Base-by-base conservation (phyloP, 2,797 vertebrate species). In the Betta splendens region DNA sequence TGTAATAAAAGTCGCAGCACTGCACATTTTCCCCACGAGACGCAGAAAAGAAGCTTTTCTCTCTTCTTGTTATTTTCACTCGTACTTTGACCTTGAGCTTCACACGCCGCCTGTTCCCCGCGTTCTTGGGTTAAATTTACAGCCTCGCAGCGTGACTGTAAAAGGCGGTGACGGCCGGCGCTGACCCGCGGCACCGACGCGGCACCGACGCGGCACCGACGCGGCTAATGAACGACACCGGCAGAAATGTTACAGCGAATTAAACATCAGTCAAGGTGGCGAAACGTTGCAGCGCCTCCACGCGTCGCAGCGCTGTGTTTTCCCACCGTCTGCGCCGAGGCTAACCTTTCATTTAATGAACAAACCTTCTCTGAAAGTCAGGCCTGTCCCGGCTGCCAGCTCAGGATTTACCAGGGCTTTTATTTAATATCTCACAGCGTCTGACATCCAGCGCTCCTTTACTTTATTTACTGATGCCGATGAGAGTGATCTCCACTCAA, bases 281-380 rank as follows among this genome's bases (percentile, higher is more conserved):
- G 13, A 50, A 64, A 71, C 66, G 13, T 20, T 59, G 17, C n/a
- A 36, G 62, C 29, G 37, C 60, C 53, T 48, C 54, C 5, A 7
- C 43, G 45, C 63, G 53, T 64, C 64, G 45, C 40, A 1, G 35
- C 20, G 32, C 22, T 9, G 16, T 60, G 70, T 70, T 18, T 35
- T 21, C 38, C 23, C 20, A 10, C 38, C 8, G 44, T 49, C 48
- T 35, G 5, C 21, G 11, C 7, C 25, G 3, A 54, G 49, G 12
- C 50, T 72, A 64, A 84, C 77, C 64, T 81, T 86, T 84, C 5
- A 52, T 70, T 78, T 71, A 76, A 76, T 64, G 63, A 76, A 68
- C 65, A 50, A 63, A 29, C 28, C 36, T 18, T 69, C 58, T 37
- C 51, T 20, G 52, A 55, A 62, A 59, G 38, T 48, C 42, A 18